Evolutionary conservation across 2,113 vertebrate species (phyloP), one percentile per base, ranked within the genome.

Genomic region (Stictonetta naevosa): DNA sequence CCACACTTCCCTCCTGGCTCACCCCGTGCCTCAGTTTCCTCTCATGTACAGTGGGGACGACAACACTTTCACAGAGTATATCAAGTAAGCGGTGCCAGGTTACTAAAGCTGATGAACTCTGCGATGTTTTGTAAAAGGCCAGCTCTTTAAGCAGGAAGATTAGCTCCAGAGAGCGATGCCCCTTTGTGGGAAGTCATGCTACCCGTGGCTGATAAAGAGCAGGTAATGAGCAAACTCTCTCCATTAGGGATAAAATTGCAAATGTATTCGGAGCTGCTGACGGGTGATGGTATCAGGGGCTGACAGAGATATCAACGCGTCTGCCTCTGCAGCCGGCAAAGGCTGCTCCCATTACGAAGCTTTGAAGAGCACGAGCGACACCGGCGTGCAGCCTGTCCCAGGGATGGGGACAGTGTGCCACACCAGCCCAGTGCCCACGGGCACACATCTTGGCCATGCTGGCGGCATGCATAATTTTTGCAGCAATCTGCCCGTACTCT

Each of bases 251-350:
- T 91, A 50, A 86, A 76, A 86, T 22, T 78, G 72, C 82, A 66
- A 83, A 81, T 46, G 93, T 10, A 38, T 46, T 15, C 58, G 87
- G 93, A 95, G 76, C 90, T 88, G 96, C 96, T 95, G 96, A 96
- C 17, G 60, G 93, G 56, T 2, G 95, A 97, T 96, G 80, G 64
- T 74, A 96, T 96, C 96, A 29, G 84, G 84, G 78, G 90, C 92
- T 96, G 95, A 93, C 92, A 93, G 96, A 53, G 94, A 92, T 33
- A 84, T 95, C 96, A 84, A 72, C 76, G 7, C 81, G 64, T 91
- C 53, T 1, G 38, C 74, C 18, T 58, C 75, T 13, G 46, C 60
- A 1, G n/a, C 80, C 14, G 3, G 73, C 52, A 25, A 18, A 25
- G 73, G 59, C 83, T 26, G 67, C 69, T 92, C 62, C 68, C 26